Percentiles rank a stretch among this genome's conserved stretches.
Conservation (phyloP, 2,888 invertebrate species). For the Argyresthia goedartella region DNA sequence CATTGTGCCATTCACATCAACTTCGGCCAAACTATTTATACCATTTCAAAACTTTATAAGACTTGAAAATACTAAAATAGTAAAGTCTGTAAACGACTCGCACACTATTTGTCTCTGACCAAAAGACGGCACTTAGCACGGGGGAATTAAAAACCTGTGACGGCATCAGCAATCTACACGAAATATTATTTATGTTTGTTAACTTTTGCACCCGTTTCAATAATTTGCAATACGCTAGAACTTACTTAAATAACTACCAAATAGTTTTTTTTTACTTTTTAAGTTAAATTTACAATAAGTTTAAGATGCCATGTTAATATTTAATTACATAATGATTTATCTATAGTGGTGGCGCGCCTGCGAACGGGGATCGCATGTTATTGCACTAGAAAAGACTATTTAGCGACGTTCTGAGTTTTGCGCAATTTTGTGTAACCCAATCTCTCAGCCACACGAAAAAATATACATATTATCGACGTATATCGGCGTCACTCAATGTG, state of each 20-base stretch:
- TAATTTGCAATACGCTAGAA: constrained; percentile 39
- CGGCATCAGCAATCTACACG: constrained; percentile 32
- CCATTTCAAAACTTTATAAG: too few species aligned
- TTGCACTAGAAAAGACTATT: constrained; percentile 1
- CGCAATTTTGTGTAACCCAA: too few species aligned
- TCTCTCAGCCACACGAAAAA: too few species aligned
- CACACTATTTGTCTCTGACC: constrained; percentile 18
- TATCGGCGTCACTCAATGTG: too few species aligned
- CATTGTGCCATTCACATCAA: too few species aligned
- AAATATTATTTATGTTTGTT: constrained; percentile 24
- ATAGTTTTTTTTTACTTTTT: constrained; percentile 42
- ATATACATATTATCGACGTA: too few species aligned
- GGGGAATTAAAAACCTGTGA: constrained; percentile 19
- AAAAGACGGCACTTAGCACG: constrained; percentile 14
- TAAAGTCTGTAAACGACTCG: not conserved
- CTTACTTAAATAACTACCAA: constrained; percentile 60
- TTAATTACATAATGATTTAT: constrained; percentile 41
- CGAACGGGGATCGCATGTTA: constrained; percentile 19
- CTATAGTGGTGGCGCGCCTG: constrained; percentile 19
- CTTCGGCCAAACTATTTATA: too few species aligned
- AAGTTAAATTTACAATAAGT: constrained; percentile 54
- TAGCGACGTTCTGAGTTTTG: not conserved
- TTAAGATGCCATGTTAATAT: constrained; percentile 44
- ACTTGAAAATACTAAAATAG: not conserved
- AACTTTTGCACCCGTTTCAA: constrained; percentile 27